Evolutionary conservation across 2,113 vertebrate species (phyloP).

Genomic region (Poeciliopsis turrubarensis): DNA sequence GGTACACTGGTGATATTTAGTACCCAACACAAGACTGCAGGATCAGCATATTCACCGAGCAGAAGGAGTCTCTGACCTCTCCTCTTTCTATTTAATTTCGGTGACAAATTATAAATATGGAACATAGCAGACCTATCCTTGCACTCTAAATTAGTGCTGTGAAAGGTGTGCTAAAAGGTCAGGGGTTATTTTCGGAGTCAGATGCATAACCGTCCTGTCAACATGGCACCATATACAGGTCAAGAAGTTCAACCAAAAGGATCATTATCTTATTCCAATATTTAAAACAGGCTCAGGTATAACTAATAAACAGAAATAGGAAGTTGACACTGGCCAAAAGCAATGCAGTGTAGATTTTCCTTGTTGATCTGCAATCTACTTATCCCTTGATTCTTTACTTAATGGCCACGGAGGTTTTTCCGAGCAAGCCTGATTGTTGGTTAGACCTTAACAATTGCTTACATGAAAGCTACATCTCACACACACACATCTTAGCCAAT

Average conservation of each 20-base stretch:
- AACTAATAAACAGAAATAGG: constrained; percentile 47
- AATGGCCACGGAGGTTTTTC: constrained; percentile 52
- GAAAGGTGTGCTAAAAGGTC: constrained; percentile 48
- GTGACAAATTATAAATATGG: constrained; percentile 76
- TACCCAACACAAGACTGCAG: constrained; percentile 54
- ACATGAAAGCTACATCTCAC: constrained; percentile 50
- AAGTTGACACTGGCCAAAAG: constrained; percentile 24
- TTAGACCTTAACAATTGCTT: constrained; percentile 54
- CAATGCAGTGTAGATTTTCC: constrained; percentile 23
- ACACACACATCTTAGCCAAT: constrained; percentile 71
- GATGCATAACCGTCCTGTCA: constrained; percentile 52
- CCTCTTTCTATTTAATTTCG: constrained; percentile 71
- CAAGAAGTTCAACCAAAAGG: constrained; percentile 63
- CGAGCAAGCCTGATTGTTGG: constrained; percentile 64
- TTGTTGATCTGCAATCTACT: constrained; percentile 55
- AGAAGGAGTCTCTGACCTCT: constrained; percentile 61
- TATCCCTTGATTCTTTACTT: constrained; percentile 44
- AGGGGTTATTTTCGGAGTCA: constrained; percentile 61
- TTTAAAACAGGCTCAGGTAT: constrained; percentile 32
- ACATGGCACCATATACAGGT: constrained; percentile 58
- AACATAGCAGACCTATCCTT: constrained; percentile 62
- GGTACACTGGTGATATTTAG: constrained; percentile 56
- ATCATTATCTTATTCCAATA: constrained; percentile 49
- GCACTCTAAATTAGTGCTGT: constrained; percentile 43
- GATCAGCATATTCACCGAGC: constrained; percentile 53